phyloP scores from a whole-genome alignment of 1,140 invertebrate genomes.

The Diachasma alloeum region DNA sequence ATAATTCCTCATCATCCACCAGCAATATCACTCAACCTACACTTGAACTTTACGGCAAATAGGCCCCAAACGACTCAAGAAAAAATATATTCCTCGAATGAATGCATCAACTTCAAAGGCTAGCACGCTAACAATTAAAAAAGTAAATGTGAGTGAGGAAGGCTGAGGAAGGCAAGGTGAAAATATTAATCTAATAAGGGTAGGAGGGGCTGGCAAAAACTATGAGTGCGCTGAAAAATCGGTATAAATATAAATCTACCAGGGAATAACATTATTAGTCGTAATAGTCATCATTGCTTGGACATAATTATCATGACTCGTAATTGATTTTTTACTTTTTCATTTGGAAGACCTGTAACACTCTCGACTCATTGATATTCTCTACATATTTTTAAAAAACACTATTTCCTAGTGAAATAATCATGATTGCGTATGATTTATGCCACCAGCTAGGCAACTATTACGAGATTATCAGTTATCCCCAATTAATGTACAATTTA shows the following conservation, averaged over 20 bases:
- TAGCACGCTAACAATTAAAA: not conserved
- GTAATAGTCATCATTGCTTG: constrained; percentile 48
- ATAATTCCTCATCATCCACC: not conserved
- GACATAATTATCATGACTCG: constrained; percentile 37
- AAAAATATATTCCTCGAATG: not conserved
- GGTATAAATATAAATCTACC: constrained; percentile 55
- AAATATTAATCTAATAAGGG: not conserved
- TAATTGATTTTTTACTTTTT: constrained; percentile 9
- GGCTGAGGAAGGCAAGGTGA: constrained; percentile 8
- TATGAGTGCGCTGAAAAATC: constrained; percentile 54
- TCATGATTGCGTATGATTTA: not conserved
- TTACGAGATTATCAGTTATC: constrained; percentile 17
- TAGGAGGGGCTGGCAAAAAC: constrained; percentile 8
- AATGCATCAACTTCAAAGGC: not conserved
- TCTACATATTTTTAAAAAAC: not conserved
- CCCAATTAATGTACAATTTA: constrained; percentile 11
- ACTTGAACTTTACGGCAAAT: not conserved
- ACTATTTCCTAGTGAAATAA: not conserved
- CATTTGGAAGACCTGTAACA: constrained; percentile 50
- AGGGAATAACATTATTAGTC: constrained; percentile 46
- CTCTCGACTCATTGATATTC: not conserved
- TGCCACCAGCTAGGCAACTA: constrained; percentile 25
- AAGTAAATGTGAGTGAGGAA: not conserved
- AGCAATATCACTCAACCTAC: not conserved
- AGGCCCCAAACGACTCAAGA: not conserved